Evolutionary conservation across 2,797 vertebrate genomes (phyloP).

Genomic region (Poeciliopsis turneri): DNA sequence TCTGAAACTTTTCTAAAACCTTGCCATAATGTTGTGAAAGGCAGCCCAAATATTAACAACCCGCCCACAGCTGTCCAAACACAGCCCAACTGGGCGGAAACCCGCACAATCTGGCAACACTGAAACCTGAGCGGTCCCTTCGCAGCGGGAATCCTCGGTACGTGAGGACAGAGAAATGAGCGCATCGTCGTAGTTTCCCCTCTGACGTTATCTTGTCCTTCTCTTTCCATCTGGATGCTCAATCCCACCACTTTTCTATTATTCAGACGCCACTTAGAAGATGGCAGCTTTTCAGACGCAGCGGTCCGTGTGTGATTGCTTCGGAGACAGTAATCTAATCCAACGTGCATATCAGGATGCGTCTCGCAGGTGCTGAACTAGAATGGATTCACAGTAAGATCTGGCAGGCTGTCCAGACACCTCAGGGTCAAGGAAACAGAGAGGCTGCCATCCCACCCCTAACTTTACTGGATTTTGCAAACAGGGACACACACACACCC

Average conservation of each 20-base stretch:
- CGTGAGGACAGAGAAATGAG: constrained; percentile 10
- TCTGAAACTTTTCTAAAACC: no score
- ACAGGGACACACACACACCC: no score
- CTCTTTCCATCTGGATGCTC: constrained; percentile 39
- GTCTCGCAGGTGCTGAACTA: constrained; percentile 56
- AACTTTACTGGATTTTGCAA: not conserved
- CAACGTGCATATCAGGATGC: constrained; percentile 55
- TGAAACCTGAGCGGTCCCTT: constrained; percentile 20
- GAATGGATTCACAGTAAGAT: constrained; percentile 40
- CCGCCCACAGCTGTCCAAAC: no score
- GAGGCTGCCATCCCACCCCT: not conserved
- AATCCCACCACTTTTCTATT: constrained; percentile 19
- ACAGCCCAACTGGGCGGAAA: no score
- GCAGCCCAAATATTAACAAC: no score
- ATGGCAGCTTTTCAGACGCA: constrained; percentile 33
- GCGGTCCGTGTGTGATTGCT: constrained; percentile 15
- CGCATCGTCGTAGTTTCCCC: not conserved
- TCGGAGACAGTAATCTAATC: constrained; percentile 56
- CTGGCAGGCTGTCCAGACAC: constrained; percentile 5
- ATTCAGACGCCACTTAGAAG: constrained; percentile 52
- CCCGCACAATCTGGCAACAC: no score
- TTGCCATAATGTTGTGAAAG: no score
- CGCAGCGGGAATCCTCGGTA: constrained; percentile 35
- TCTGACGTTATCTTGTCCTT: constrained; percentile 19
- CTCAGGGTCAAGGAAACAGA: not conserved